Evolutionary conservation across 1,140 invertebrate species (phyloP), one percentile per base, ranked within the genome.

Genomic region (Caenorhabditis brenneri): DNA sequence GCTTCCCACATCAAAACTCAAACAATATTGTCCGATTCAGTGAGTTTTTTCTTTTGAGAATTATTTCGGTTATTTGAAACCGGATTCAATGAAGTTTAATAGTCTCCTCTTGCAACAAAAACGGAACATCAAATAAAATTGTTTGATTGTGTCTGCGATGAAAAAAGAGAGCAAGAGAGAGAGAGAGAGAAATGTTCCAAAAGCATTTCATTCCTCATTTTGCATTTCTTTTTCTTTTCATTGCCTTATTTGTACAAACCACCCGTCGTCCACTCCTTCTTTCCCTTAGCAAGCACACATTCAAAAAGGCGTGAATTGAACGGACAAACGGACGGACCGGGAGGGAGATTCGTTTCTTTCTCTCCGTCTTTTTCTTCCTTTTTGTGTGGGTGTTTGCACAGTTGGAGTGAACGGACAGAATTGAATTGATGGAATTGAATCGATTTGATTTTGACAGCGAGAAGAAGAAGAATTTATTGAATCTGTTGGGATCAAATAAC

Each of bases 231-330:
- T 12, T 12, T 42, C 39, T 42, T 39, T 33, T n/a, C 58, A n/a
- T 6, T n/a, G n/a, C 33, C 58, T 7, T 65, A 36, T 65, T 65
- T 65, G 58, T 65, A 36, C 58, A 39, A 65, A 65, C 29, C 31
- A 6, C 19, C 29, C 15, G 6, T 4, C 4, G 24, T 39, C 58
- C 31, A 36, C n/a, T 10, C 15, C 16, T n/a, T n/a, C 58, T 31
- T 27, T 4, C n/a, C 53, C 33, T 15, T 27, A 24, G 22, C 65
- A 42, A 74, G 65, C 65, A 74, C 65, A 74, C 65, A 74, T 27
- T 74, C 65, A 74, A 74, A 42, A 74, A 74, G 36, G 65, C 65
- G 65, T 27, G 65, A 74, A 74, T 74, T 74, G 65, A 46, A 46
- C 36, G 65, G 36, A 74, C 36, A n/a, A n/a, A n/a, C n/a, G n/a